Evolutionary conservation across 2,888 invertebrate species (phyloP).

Genomic region (Pelosia muscerda): DNA sequence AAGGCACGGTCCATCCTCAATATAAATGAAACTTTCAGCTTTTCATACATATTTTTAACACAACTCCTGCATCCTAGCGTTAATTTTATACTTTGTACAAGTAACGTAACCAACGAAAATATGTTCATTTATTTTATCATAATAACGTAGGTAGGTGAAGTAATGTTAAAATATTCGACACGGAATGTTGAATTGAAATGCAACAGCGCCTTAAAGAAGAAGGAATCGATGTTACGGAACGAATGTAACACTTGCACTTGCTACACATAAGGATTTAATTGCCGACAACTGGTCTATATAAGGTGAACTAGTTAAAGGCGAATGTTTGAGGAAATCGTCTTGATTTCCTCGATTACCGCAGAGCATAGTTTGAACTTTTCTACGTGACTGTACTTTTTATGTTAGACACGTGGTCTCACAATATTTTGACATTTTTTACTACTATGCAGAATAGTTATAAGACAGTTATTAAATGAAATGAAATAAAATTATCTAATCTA

Average conservation of each 20-base stretch:
- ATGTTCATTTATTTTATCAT: neutral
- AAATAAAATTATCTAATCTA: neutral
- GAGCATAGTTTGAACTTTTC: constrained; percentile 14
- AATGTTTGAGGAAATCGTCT: constrained; percentile 47
- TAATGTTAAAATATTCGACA: neutral
- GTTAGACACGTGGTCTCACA: neutral
- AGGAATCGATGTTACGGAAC: constrained; percentile 80
- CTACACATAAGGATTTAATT: constrained; percentile 63
- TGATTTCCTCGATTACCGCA: constrained; percentile 41
- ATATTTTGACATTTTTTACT: neutral
- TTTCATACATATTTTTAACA: neutral
- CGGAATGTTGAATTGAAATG: neutral
- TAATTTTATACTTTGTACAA: neutral
- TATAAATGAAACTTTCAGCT: neutral
- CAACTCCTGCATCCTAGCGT: no score
- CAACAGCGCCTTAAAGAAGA: constrained; percentile 51
- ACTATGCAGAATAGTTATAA: neutral
- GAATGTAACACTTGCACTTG: constrained; percentile 79
- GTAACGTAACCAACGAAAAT: neutral
- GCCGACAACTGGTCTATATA: constrained; percentile 47
- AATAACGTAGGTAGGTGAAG: neutral
- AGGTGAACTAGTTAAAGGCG: constrained; percentile 43
- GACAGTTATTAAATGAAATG: neutral
- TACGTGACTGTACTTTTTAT: neutral
- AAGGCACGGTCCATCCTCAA: neutral